Evolutionary conservation across 2,888 invertebrate genomes (phyloP).

Genomic region (Isoperla grammatica): DNA sequence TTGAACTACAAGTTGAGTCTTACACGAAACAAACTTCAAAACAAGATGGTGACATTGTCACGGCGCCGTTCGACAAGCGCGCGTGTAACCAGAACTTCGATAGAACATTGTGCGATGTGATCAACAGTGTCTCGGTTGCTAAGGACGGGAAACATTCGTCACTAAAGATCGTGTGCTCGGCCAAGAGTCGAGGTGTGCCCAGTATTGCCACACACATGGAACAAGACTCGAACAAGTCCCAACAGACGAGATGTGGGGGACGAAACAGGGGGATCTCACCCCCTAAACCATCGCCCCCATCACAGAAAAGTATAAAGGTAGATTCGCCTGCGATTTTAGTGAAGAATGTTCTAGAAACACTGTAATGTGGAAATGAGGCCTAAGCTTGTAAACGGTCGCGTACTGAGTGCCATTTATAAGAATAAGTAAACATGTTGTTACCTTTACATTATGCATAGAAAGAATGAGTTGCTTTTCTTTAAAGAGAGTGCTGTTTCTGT

Average conservation of each 20-base stretch:
- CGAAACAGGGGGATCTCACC: neutral
- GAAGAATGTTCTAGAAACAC: constrained; percentile 10
- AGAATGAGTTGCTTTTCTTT: too few relatives aligned
- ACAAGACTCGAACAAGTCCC: constrained; percentile 23
- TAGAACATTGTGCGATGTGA: neutral
- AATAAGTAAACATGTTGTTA: too few relatives aligned
- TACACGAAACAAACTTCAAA: neutral
- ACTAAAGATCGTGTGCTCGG: neutral
- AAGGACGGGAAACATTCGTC: too few relatives aligned
- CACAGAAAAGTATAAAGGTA: constrained; percentile 3
- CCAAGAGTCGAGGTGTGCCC: constrained; percentile 9
- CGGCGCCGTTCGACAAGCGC: neutral
- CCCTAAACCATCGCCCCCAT: neutral
- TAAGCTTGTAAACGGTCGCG: too few relatives aligned
- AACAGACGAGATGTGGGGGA: constrained; percentile 19
- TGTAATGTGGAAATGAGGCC: too few relatives aligned
- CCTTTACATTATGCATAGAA: too few relatives aligned
- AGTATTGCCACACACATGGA: constrained; percentile 17
- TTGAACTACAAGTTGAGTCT: neutral
- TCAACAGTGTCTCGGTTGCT: too few relatives aligned
- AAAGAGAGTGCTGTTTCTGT: too few relatives aligned
- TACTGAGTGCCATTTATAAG: too few relatives aligned
- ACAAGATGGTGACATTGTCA: neutral
- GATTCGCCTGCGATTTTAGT: constrained; percentile 14
- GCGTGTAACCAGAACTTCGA: neutral